Evolutionary conservation across 2,888 invertebrate species (phyloP).

Genomic region (Chelonus formosanus): DNA sequence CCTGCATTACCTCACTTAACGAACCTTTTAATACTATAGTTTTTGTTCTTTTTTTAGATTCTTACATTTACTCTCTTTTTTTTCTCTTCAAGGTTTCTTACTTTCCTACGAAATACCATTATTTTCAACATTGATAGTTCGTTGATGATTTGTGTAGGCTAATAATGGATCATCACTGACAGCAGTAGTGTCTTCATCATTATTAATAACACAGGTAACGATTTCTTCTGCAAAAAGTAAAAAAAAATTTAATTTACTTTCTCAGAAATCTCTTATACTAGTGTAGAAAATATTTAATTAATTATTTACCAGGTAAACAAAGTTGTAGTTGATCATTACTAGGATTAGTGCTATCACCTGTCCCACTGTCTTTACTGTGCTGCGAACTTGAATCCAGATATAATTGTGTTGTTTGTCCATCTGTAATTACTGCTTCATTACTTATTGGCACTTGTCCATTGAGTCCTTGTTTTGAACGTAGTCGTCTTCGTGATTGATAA

Average conservation of each 20-base stretch:
- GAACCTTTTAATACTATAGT: slow-evolving; percentile 43
- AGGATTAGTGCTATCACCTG: slow-evolving; percentile 80
- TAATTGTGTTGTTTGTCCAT: slow-evolving; percentile 58
- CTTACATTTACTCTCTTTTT: slow-evolving; percentile 10
- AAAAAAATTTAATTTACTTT: not conserved
- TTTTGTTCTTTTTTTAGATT: slow-evolving; percentile 28
- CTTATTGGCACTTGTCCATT: slow-evolving; percentile 66
- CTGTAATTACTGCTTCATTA: slow-evolving; percentile 50
- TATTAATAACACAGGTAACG: slow-evolving; percentile 49
- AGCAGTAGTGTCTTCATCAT: slow-evolving; percentile 54
- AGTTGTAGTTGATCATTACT: slow-evolving; percentile 72
- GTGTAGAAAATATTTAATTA: slow-evolving; percentile 12
- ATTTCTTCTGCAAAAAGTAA: slow-evolving; percentile 50
- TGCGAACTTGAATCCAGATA: slow-evolving; percentile 77
- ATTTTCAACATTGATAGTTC: slow-evolving; percentile 47
- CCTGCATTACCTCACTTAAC: slow-evolving; percentile 27
- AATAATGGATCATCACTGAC: slow-evolving; percentile 56
- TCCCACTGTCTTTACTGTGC: slow-evolving; percentile 83
- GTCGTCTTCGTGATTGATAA: slow-evolving; percentile 81
- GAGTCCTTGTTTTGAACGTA: slow-evolving; percentile 66
- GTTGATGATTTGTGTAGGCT: slow-evolving; percentile 61
- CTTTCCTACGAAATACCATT: slow-evolving; percentile 39
- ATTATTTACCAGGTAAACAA: slow-evolving; percentile 56
- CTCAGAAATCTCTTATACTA: not conserved
- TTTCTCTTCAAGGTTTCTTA: not conserved